Percentiles rank a stretch among this genome's conserved stretches.
These are phyloP conservation scores for Rhimphoctona megacephalus DNA, from an alignment of 2,888 invertebrate genomes.

Conservation along the genomic window DNA sequence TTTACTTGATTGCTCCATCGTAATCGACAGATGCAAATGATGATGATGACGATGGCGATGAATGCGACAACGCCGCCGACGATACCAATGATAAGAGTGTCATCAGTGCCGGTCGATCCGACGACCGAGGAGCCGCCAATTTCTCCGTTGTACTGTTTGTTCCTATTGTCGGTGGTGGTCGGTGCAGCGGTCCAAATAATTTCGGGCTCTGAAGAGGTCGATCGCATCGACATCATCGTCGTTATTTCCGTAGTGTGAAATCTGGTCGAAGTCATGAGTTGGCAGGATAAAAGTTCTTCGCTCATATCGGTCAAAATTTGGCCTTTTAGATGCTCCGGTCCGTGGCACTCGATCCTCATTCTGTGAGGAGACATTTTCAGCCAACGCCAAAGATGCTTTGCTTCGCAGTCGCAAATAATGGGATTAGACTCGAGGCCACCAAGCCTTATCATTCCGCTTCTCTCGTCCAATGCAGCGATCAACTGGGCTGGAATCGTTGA, in stretches of 20 bases:
- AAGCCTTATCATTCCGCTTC: constrained; percentile 91
- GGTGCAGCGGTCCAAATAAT: constrained; percentile 96
- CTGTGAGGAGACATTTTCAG: constrained; percentile 85
- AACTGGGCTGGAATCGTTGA: constrained; percentile 92
- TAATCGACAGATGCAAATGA: constrained; percentile 94
- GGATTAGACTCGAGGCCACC: constrained; percentile 92
- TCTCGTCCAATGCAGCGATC: constrained; percentile 92
- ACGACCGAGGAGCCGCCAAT: constrained; percentile 82
- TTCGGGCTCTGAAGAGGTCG: constrained; percentile 90
- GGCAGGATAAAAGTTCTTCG: constrained; percentile 93
- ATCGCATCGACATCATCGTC: constrained; percentile 85
- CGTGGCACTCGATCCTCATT: constrained; percentile 88
- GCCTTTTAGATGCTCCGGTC: constrained; percentile 90
- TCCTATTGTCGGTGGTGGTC: constrained; percentile 87
- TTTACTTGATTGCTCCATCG: constrained; percentile 87
- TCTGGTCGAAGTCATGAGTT: constrained; percentile 87
- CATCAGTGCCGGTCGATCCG: constrained; percentile 91
- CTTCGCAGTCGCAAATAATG: constrained; percentile 94
- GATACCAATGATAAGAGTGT: constrained; percentile 97
- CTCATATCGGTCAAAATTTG: constrained; percentile 91
- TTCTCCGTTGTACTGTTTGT: constrained; percentile 86
- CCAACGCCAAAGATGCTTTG: constrained; percentile 92
- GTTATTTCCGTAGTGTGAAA: constrained; percentile 84
- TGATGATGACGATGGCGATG: constrained; percentile 94
- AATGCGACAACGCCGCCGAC: constrained; percentile 97